Evolutionary conservation across 2,888 invertebrate species (phyloP), one percentile per base, ranked within the genome.

Genomic region (Anaspis maculata): DNA sequence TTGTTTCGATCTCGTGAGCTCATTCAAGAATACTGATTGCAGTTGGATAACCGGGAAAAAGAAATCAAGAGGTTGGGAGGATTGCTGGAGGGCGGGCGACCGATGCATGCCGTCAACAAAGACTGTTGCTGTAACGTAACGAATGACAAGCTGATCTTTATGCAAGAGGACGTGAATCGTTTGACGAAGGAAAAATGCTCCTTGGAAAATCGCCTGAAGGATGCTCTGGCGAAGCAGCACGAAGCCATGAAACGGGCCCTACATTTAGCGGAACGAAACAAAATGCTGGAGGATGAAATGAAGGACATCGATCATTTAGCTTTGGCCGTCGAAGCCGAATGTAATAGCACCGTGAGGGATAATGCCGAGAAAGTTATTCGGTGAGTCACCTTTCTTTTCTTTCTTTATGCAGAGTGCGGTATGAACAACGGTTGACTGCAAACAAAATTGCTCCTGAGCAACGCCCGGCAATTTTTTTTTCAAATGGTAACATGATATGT

Each of bases 211-310:
- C 67, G 75, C 64, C 52, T 73, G 5, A 69, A 68, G 62, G 70
- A 70, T 67, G 51, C 76, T 12, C 57, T 81, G 37, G 68, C 71
- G 32, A 80, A 79, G 51, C 81, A 83, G 53, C 87, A 87, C 60
- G 85, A 86, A 57, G 87, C 86, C 3, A 86, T 86, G 84, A 69
- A 79, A 25, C 68, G 80, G 45, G 85, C 86, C 3, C 64, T 86
- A 25, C 70, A 70, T 51, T 69, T 85, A 31, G 83, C 83, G n/a
- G 81, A 83, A 45, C 73, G 77, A 48, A 86, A 85, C 52, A 76
- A 76, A 54, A 67, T 67, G 35, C 59, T 87, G 30, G 78, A 84
- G 60, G 75, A 77, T 37, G 82, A 85, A 59, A 55, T 86, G 42
- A 71, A 74, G 43, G 82, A 83, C 55, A 74, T 86, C 27, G 85